Base-by-base conservation (phyloP, 2,888 invertebrate genomes). In the Hoplodrina blanda region DNA sequence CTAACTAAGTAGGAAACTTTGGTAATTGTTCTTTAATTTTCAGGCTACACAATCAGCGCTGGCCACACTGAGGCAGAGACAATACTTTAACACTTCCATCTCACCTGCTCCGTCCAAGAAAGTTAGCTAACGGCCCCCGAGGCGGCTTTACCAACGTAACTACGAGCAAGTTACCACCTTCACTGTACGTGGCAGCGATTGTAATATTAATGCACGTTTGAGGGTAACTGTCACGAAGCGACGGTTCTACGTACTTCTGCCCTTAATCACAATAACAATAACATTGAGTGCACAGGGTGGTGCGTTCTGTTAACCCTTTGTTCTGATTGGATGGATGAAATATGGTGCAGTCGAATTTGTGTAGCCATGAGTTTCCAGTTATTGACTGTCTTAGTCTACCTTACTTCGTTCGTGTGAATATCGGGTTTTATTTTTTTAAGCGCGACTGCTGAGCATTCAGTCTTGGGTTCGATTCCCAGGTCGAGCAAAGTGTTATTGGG, bases 221-320 rank as follows among this genome's bases (percentile, higher is more conserved):
- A 87, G 88, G 84, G 87, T 90, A 88, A 89, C 88, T 91, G 93
- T 91, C 91, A 92, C 88, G 87, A 81, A 82, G 87, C 86, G 85
- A 87, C 86, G 85, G 85, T 85, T 89, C 90, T 90, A 66, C 52
- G 78, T 81, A 91, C 90, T 91, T 88, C 86, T 69, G 81, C 82
- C 90, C 89, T 90, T 92, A 88, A 92, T 93, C 90, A 92, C 92
- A 92, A 93, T 92, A 92, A 92, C 91, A 91, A 90, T 90, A 91
- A 91, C 91, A 85, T 73, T 79, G 25, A 41, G 8, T 37, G 66
- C 75, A 93, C 88, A 92, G 93, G 87, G 1, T 90, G 92, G 62
- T 67, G 52, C 56, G 8, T 37, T 62, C 60, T 67, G 44, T 44
- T 44, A 0, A 19, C 15, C 20, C 20, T 49, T 50, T 44, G 25